A percentile compares a stretch with the other conserved stretches of the same genome.
Evolutionary conservation across 2,113 vertebrate species (phyloP).

Genomic region (Phylloscopus trochiloides): DNA sequence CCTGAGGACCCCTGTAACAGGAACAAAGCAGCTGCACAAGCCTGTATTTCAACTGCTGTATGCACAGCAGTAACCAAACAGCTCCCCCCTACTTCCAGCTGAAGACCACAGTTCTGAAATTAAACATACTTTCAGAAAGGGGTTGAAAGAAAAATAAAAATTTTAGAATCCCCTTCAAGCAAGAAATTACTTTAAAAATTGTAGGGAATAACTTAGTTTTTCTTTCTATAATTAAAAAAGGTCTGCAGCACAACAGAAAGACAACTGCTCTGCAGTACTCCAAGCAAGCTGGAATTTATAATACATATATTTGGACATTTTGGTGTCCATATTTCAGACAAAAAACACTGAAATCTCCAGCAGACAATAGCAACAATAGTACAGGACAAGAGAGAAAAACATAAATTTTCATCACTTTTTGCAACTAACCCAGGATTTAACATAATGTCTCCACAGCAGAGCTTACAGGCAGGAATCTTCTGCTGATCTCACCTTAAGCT

Average conservation of each 20-base stretch:
- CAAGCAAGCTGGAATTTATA: not conserved
- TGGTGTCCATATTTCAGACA: not conserved
- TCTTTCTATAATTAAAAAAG: not conserved
- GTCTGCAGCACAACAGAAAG: not conserved
- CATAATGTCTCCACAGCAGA: not conserved
- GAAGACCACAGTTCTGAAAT: not conserved
- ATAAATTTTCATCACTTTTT: not conserved
- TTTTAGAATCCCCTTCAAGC: not conserved
- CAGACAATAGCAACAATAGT: not conserved
- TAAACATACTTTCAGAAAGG: accelerated
- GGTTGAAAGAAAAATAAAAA: not conserved
- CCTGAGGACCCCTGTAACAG: not conserved
- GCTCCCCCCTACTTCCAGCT: not conserved
- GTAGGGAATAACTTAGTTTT: not conserved
- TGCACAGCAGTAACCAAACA: not conserved
- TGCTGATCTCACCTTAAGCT: conserved; percentile 17
- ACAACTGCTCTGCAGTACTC: not conserved
- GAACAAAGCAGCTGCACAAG: not conserved
- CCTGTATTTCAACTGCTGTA: not conserved
- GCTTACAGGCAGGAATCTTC: not conserved
- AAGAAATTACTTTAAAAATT: not conserved
- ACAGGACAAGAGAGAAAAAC: not conserved
- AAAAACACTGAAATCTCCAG: not conserved
- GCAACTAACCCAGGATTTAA: not conserved
- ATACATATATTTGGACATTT: not conserved